These are phyloP conservation scores for Folsomia candida DNA, from an alignment of 2,888 invertebrate genomes.

Conservation along the genomic window DNA sequence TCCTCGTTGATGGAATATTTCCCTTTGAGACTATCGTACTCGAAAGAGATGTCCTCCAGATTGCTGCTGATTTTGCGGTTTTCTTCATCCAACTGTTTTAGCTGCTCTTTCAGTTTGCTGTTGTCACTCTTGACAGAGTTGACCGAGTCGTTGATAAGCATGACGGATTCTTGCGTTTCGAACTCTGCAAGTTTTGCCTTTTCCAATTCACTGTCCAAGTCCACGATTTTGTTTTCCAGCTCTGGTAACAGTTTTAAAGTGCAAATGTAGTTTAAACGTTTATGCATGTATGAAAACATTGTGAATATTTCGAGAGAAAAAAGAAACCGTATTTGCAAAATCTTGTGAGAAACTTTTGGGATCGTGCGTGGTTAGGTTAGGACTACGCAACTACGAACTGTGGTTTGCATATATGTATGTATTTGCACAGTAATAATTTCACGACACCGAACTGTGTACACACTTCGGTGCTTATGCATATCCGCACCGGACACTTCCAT, in stretches of 20 bases:
- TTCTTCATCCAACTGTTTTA: conserved; percentile 35
- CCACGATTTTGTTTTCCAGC: conserved; percentile 38
- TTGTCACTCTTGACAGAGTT: conserved; percentile 33
- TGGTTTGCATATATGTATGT: no score
- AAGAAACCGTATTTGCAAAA: no score
- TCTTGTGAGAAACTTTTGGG: no score
- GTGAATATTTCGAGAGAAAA: no score
- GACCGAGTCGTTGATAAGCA: conserved; percentile 42
- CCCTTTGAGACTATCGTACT: conserved; percentile 35
- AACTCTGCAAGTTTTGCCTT: conserved; percentile 43
- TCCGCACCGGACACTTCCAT: no score
- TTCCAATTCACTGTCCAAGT: conserved; percentile 44
- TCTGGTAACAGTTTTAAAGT: conserved; percentile 23
- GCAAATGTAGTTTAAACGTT: neutral
- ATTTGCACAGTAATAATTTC: no score
- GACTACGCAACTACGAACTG: no score
- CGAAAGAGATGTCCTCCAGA: conserved; percentile 39
- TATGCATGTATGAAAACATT: no score
- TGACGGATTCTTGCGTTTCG: conserved; percentile 46
- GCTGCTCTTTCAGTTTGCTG: conserved; percentile 20
- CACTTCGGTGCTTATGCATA: no score
- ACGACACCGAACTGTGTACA: no score
- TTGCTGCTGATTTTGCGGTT: conserved; percentile 30
- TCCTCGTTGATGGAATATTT: conserved; percentile 38
- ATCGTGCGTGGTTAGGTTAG: no score